A percentile compares a stretch with the other conserved stretches of the same genome.
Conservation (phyloP, 2,113 vertebrate genomes). For the Amphilophus citrinellus region DNA sequence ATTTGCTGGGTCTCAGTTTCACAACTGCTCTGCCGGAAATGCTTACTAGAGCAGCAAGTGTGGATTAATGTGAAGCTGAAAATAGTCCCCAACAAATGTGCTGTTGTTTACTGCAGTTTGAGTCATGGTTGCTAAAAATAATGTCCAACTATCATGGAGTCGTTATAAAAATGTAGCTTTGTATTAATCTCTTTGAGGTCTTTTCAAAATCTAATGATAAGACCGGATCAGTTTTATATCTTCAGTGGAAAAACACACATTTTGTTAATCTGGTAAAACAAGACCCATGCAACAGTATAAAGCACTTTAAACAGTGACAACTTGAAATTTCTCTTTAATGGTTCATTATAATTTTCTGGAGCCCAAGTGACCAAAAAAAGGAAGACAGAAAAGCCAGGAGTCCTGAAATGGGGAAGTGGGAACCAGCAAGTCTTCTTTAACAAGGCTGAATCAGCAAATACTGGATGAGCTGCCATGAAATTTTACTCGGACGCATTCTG, state of each 20-base stretch:
- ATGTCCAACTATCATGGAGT: neutral
- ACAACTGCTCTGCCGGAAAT: neutral
- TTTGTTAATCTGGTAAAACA: too few species aligned
- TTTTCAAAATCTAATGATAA: neutral
- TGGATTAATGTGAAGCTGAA: conserved; percentile 12
- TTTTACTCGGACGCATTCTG: too few species aligned
- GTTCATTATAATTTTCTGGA: too few species aligned
- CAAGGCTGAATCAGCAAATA: too few species aligned
- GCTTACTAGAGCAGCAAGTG: neutral
- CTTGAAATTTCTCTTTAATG: too few species aligned
- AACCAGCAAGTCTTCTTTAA: too few species aligned
- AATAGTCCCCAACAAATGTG: conserved; percentile 11
- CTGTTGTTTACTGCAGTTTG: neutral
- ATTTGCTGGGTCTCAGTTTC: neutral
- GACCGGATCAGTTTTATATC: neutral
- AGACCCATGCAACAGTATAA: too few species aligned
- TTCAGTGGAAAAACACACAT: neutral
- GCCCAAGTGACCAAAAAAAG: too few species aligned
- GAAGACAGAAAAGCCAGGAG: too few species aligned
- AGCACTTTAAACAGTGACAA: too few species aligned
- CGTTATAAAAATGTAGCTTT: neutral
- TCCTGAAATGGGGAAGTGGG: too few species aligned
- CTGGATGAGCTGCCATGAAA: neutral
- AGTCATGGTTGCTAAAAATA: conserved; percentile 6
- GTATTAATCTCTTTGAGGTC: neutral